Base-by-base conservation (phyloP, 2,113 vertebrate species). In the Bucco capensis region DNA sequence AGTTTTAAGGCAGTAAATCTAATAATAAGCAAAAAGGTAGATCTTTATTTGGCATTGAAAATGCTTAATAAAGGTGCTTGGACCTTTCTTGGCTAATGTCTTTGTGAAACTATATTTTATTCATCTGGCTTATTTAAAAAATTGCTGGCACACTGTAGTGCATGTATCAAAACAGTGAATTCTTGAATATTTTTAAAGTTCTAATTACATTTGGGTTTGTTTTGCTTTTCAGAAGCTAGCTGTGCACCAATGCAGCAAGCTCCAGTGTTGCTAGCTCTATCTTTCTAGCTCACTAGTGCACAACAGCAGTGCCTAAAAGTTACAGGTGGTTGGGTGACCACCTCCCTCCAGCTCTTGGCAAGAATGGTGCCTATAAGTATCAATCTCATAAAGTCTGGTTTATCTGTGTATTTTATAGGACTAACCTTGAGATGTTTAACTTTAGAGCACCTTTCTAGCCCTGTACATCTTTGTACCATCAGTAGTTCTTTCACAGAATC, bases 11-110 rank as follows among this genome's bases (percentile, higher is more conserved):
- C 77, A 76, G 81, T 94, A 92, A 93, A 96, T 93, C 70, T 79
- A 85, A 87, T 95, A 92, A 93, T 94, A 93, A 93, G 77, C 86
- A 87, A 90, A 96, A 93, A 90, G 60, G 62, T 82, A 65, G 67
- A 83, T 95, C 92, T 94, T 73, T 79, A 27, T 86, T 94, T 94
- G 94, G 92, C 93, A 91, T 56, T 74, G 85, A 88, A 89, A 95
- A 28, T 51, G 67, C 93, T 81, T 91, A 67, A 84, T 95, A 89
- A 88, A 92, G 76, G 77, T 58, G 74, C 54, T 93, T 95, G 93
- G 92, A 89, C 58, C 44, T 81, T 79, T 82, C 83, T 90, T 58
- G 74, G 77, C 86, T 81, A 15, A 93, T 88, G 73, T 83, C 83
- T 88, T 93, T 94, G 66, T 76, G 81, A 92, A 90, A 70, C 62